Percentiles rank a stretch among this genome's conserved stretches.
Conservation (phyloP, 2,113 vertebrate species). For the Tretioscincus oriximinensis region DNA sequence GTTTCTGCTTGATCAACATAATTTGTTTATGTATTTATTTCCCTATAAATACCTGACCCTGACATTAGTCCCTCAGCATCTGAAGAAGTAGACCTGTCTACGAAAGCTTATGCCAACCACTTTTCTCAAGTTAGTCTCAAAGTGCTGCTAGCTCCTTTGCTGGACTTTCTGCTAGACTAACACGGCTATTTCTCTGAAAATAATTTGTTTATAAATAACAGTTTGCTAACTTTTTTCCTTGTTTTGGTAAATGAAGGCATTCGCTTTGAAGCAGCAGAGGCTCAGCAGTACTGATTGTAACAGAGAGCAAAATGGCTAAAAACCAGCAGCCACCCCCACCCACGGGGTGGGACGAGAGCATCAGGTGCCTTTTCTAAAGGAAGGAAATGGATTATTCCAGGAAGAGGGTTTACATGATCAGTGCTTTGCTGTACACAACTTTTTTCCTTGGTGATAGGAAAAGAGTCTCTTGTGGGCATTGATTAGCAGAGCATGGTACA, state of each 20-base stretch:
- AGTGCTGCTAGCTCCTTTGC: too few relatives aligned
- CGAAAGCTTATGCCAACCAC: too few relatives aligned
- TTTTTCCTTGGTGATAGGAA: conserved; percentile 3
- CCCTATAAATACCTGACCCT: too few relatives aligned
- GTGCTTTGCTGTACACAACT: not conserved
- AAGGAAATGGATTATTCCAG: not conserved
- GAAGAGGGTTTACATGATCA: not conserved
- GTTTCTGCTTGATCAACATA: not conserved
- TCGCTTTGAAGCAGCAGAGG: not conserved
- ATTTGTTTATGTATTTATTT: too few relatives aligned
- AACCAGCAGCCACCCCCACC: not conserved
- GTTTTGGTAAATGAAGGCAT: not conserved
- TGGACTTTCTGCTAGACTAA: too few relatives aligned
- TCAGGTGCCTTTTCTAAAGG: not conserved
- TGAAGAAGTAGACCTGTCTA: too few relatives aligned
- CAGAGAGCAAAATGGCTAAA: not conserved
- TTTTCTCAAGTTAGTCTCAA: too few relatives aligned
- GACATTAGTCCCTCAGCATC: too few relatives aligned
- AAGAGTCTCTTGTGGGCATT: not conserved
- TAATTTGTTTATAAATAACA: not conserved
- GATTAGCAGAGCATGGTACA: conserved; percentile 16
- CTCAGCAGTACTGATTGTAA: not conserved
- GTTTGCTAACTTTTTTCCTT: not conserved
- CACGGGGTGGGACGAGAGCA: not conserved
- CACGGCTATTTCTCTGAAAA: too few relatives aligned